phyloP scores from a whole-genome alignment of 2,888 invertebrate genomes.

The Yponomeuta cagnagella region DNA sequence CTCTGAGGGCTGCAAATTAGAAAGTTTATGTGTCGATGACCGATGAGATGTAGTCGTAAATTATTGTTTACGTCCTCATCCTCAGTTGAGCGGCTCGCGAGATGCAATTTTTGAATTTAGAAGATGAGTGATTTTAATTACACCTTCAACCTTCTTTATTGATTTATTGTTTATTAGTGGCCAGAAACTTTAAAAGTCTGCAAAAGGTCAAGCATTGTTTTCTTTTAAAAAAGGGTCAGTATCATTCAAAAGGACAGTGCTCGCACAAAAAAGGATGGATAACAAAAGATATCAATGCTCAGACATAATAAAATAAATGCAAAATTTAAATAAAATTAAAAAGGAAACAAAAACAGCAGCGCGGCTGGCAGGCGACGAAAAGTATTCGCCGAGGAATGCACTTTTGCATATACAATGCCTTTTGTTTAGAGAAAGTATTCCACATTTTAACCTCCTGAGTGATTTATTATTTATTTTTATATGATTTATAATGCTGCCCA shows the following conservation, averaged over 20 bases:
- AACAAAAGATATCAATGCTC: conserved; percentile 27
- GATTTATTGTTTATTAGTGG: conserved; percentile 62
- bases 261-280: conserved; percentile 23
- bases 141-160: conserved; percentile 27
- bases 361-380: conserved; percentile 66
- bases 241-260: conserved; percentile 62
- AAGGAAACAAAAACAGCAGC: conserved; percentile 34
- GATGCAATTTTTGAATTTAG: conserved; percentile 38
- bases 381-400: conserved; percentile 67
- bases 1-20: conserved; percentile 58
- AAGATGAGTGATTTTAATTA: conserved; percentile 61
- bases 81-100: conserved; percentile 50
- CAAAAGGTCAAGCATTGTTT: background rate
- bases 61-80: conserved; percentile 52
- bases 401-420: conserved; percentile 73
- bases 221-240: background rate
- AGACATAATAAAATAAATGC: conserved; percentile 11
- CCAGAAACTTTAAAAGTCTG: conserved; percentile 29
- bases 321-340: conserved; percentile 41
- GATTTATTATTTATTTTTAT: conserved; percentile 62
- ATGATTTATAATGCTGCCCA: conserved; percentile 62
- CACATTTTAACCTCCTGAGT: conserved; percentile 65
- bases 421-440: conserved; percentile 75
- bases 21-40: conserved; percentile 65
- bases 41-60: conserved; percentile 56